Evolutionary conservation across 2,113 vertebrate genomes (phyloP).

Genomic region (Petaurus breviceps): DNA sequence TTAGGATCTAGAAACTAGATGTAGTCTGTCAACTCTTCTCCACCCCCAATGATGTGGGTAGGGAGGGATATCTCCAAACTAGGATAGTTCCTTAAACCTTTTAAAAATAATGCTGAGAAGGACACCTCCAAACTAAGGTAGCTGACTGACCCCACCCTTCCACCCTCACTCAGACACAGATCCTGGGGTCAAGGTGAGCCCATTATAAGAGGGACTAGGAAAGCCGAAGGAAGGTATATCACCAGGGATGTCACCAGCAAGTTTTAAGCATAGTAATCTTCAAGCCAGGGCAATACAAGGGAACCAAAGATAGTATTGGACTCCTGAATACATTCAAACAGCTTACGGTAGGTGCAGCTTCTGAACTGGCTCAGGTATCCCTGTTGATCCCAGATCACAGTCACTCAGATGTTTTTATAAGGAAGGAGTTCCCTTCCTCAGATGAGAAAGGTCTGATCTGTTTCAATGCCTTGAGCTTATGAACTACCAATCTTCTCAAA

Average conservation of each 20-base stretch:
- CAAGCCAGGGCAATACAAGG: not conserved
- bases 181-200: not conserved
- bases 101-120: not conserved
- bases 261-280: not conserved
- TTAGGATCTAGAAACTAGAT: not conserved
- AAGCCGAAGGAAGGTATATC: not conserved
- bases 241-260: not conserved
- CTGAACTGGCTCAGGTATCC: not conserved
- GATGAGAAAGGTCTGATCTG: not conserved
- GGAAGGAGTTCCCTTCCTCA: not conserved
- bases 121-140: not conserved
- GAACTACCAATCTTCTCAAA: not conserved
- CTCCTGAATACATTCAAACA: not conserved
- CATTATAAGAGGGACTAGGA: not conserved
- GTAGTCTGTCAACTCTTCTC: not conserved
- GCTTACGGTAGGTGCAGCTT: not conserved
- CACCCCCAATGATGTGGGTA: fast-evolving
- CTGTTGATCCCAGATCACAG: not conserved
- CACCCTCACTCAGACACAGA: not conserved
- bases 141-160: not conserved
- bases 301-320: not conserved
- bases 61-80: not conserved
- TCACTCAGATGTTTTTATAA: not conserved
- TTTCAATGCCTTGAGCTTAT: not conserved
- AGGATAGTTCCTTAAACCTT: not conserved